Evolutionary conservation across 1,140 invertebrate species (phyloP).

Genomic region (Drosophila albomicans): DNA sequence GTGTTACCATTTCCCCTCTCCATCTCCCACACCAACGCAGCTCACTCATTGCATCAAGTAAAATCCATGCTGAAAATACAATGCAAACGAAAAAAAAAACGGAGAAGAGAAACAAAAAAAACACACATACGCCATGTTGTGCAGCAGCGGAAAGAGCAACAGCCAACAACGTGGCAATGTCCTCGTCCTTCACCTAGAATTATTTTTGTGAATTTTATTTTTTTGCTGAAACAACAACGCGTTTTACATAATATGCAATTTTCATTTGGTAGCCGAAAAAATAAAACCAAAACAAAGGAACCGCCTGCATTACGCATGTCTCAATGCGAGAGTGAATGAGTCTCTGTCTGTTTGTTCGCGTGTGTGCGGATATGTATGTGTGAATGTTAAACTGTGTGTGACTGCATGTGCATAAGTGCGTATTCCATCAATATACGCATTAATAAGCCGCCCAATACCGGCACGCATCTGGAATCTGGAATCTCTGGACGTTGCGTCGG

Average conservation of each 20-base stretch:
- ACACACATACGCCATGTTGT: conserved; percentile 63
- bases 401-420: conserved; percentile 54
- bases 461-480: conserved; percentile 51
- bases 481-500: conserved; percentile 63
- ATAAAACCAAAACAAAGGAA: conserved; percentile 48
- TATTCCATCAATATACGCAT: conserved; percentile 82
- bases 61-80: conserved; percentile 60
- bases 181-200: conserved; percentile 84
- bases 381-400: conserved; percentile 18
- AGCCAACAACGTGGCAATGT: conserved; percentile 46
- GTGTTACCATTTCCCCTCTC: conserved; percentile 19
- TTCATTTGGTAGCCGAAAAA: conserved; percentile 71
- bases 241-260: conserved; percentile 83
- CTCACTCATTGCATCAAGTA: conserved; percentile 17
- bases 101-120: conserved; percentile 51
- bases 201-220: conserved; percentile 75
- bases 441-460: conserved; percentile 69
- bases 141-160: conserved; percentile 26
- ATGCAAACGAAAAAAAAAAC: conserved; percentile 43
- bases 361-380: conserved; percentile 31
- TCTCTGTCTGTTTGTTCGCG: conserved; percentile 19
- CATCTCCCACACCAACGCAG: neutral
- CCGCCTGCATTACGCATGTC: conserved; percentile 73
- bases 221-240: conserved; percentile 49
- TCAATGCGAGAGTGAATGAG: conserved; percentile 37